Evolutionary conservation across 2,888 invertebrate genomes (phyloP).

Genomic region (Aphodius granarius): DNA sequence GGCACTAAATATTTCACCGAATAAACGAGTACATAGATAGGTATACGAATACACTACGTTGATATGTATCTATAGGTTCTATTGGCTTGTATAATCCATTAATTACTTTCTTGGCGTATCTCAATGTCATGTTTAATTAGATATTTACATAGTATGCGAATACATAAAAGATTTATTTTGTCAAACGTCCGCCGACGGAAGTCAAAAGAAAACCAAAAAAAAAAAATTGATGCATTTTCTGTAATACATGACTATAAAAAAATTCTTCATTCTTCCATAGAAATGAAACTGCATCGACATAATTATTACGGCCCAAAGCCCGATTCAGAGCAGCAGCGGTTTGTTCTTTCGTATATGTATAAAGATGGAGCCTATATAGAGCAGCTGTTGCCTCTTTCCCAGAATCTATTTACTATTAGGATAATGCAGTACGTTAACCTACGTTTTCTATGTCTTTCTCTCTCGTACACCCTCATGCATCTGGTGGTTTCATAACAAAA

Average conservation of each 20-base stretch:
- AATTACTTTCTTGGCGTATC: no score
- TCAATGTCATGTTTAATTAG: no score
- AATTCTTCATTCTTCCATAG: background rate
- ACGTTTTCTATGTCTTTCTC: background rate
- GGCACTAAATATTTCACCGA: no score
- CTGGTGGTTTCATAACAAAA: background rate
- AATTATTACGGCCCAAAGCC: background rate
- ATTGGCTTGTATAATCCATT: no score
- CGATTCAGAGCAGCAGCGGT: background rate
- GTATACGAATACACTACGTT: no score
- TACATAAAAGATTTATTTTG: no score
- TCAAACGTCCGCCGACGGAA: no score
- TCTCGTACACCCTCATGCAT: background rate
- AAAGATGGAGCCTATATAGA: slow-evolving; percentile 6
- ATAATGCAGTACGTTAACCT: slow-evolving; percentile 8
- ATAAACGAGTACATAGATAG: no score
- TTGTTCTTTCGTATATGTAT: background rate
- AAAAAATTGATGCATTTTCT: background rate
- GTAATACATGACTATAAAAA: no score
- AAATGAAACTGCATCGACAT: background rate
- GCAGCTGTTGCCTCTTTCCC: slow-evolving; percentile 8
- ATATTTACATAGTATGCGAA: no score
- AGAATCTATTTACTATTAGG: slow-evolving; percentile 11
- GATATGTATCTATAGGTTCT: no score
- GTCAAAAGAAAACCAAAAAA: background rate